Base-by-base conservation (phyloP, 2,797 vertebrate genomes). In the Sylvia borin region DNA sequence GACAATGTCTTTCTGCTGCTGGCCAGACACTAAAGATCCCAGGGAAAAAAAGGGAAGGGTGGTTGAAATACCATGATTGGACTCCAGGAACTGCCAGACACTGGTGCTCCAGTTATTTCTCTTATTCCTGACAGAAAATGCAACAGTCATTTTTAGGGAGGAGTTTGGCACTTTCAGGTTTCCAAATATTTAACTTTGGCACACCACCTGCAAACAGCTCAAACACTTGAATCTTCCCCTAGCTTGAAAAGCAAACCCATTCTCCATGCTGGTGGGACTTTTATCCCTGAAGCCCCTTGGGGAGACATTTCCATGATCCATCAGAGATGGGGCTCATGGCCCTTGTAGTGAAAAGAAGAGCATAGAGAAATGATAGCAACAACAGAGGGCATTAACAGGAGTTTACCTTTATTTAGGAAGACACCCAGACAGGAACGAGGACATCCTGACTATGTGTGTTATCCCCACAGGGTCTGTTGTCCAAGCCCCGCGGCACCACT, bases 401-500 rank as follows among this genome's bases (percentile, higher is more conserved):
- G 14, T 67, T 42, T 13, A 18, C 27, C 3, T 6, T 66, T 70
- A 11, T 58, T 85, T 62, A 65, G 22, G 51, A 29, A 43, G 7
- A 78, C 58, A 72, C 3, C 1, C 4, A 36, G 21, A 27, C 11
- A 54, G 50, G 31, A 75, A 51, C 11, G 51, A 89, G 36, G 24
- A 50, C 3, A 1, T 57, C 15, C 34, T 29, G 36, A 20, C 47
- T 0, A 0, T 29, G 18, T 84, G 19, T 2, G 0, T 82, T 92
- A 22, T 79, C 26, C 38, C 84, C 48, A 73, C 89, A 93, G 89
- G 71, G 16, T 47, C 70, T 21, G 34, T 13, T 7, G 2, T 58
- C 40, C 1, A 2, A 87, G 54, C 29, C 51, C 70, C 70, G 47
- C 0, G 6, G 47, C 40, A 55, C 25, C 26, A 68, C 16, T 78